Conservation (phyloP, 2,113 vertebrate species). For the Pelmatolapia mariae region DNA sequence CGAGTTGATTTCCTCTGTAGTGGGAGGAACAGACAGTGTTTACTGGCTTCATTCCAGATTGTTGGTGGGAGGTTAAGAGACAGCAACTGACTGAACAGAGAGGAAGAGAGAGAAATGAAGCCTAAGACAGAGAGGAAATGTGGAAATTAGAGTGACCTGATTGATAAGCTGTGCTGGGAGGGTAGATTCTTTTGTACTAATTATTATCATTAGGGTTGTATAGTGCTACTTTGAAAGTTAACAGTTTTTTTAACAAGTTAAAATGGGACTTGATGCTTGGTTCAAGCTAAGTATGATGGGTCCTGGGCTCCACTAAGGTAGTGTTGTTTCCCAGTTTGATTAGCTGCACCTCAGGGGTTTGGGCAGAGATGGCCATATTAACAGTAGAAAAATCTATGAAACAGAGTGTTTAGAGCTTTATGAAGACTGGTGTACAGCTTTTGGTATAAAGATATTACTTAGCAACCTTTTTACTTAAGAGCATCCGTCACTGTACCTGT, state of each 20-base stretch:
- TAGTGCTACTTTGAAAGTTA: background rate
- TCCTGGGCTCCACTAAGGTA: background rate
- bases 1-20: constrained; percentile 37
- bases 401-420: background rate
- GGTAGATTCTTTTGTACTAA: background rate
- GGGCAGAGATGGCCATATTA: background rate
- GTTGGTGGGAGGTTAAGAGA: constrained; percentile 43
- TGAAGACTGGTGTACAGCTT: background rate
- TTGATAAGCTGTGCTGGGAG: background rate
- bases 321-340: background rate
- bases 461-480: background rate
- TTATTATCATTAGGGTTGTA: background rate
- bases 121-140: constrained; percentile 17
- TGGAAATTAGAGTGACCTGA: constrained; percentile 7
- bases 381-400: background rate
- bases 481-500: background rate
- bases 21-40: constrained; percentile 49
- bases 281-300: background rate
- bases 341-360: background rate
- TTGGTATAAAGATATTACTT: background rate
- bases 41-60: constrained; percentile 43
- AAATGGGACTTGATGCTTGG: background rate
- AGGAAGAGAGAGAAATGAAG: background rate
- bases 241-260: background rate
- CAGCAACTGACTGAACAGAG: constrained; percentile 1